Evolutionary conservation across 2,797 vertebrate species (phyloP), one percentile per base, ranked within the genome.

Genomic region (Nannoperca obscura): DNA sequence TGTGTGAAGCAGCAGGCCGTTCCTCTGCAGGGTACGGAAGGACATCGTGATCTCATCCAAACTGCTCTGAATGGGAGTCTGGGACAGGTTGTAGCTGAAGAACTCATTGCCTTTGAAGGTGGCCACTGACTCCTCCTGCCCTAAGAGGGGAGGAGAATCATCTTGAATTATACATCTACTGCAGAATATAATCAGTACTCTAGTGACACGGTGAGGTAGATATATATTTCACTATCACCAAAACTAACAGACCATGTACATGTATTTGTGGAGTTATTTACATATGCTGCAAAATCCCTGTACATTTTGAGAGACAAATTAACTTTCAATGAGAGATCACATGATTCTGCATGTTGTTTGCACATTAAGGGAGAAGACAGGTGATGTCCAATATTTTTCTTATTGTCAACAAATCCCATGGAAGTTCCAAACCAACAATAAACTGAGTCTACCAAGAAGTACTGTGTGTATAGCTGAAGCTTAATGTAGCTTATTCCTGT

Each of bases 11-110:
- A 99, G 96, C 58, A 99, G 95, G 76, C 97, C 97, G 0, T 98
- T 97, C 83, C 97, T 96, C 92, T 98, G 98, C 85, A 95, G 94
- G 1, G 98, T 99, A 47, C 97, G 96, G 93, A 99, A 99, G 73
- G 97, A 96, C 81, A 99, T 92, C 0, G 97, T 97, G 94, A 99
- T 97, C 96, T 99, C 98, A 5, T 99, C 98, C 38, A 96, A 91
- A 91, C 97, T 98, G 95, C 98, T 99, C 95, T 98, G 97, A 93
- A 98, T 98, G 47, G 98, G 97, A 71, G 95, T 97, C 93, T 96
- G 97, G 1, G 97, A 98, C 83, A 98, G 95, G 95, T 99, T 97
- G 89, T 98, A 99, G 96, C 97, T 98, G 96, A 99, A 99, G 95
- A 97, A 99, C 89, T 99, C 97, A 36, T 96, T 97, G 89, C 97